Conservation (phyloP, 1,140 invertebrate genomes). For the Berghia stephanieae region DNA sequence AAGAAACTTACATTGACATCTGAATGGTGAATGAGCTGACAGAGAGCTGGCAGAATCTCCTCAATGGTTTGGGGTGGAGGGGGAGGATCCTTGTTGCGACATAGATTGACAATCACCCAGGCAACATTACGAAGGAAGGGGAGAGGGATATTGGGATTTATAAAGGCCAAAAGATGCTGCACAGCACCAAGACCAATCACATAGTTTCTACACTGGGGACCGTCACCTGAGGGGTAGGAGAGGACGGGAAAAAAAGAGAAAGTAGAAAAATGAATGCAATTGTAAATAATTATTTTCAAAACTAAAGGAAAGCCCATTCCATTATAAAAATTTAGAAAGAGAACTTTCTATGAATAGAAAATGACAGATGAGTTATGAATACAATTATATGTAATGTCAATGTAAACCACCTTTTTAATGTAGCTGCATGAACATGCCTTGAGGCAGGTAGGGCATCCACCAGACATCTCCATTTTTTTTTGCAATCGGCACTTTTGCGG, state of each 20-base stretch:
- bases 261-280: background rate
- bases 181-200: conserved; percentile 65
- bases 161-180: conserved; percentile 64
- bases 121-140: conserved; percentile 67
- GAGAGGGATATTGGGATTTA: conserved; percentile 63
- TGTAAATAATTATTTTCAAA: no score
- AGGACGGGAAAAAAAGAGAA: background rate
- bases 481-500: no score
- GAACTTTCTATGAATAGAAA: no score
- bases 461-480: no score
- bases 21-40: conserved; percentile 91
- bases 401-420: no score
- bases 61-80: conserved; percentile 77
- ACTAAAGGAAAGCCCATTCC: no score
- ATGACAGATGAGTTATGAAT: no score
- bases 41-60: conserved; percentile 93
- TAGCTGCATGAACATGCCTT: no score
- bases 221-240: conserved; percentile 58
- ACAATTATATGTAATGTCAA: no score
- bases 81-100: conserved; percentile 67
- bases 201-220: conserved; percentile 66
- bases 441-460: no score
- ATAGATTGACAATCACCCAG: conserved; percentile 68
- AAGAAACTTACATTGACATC: conserved; percentile 88
- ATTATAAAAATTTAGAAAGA: no score